A percentile compares a stretch with the other conserved stretches of the same genome.
Evolutionary conservation across 1,140 invertebrate genomes (phyloP).

Genomic region (Drosophila fuyamai): DNA sequence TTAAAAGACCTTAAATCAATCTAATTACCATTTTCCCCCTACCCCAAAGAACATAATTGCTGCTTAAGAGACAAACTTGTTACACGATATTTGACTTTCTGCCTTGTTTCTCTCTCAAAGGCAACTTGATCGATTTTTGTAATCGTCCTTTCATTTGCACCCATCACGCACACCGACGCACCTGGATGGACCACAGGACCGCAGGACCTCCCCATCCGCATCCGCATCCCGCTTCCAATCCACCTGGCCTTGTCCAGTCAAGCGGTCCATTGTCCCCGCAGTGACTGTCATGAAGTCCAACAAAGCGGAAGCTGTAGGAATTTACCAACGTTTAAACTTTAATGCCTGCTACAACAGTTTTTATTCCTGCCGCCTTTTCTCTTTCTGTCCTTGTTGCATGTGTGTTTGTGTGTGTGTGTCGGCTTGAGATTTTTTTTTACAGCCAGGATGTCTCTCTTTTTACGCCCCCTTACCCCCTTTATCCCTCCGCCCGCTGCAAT

Average conservation of each 20-base stretch:
- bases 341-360: slow-evolving; percentile 77
- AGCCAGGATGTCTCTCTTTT: slow-evolving; percentile 14
- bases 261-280: slow-evolving; percentile 56
- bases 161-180: slow-evolving; percentile 49
- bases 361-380: slow-evolving; percentile 36
- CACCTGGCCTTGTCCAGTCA: slow-evolving; percentile 45
- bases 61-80: slow-evolving; percentile 3
- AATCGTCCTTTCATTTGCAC: slow-evolving; percentile 55
- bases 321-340: slow-evolving; percentile 82
- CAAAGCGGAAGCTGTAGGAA: slow-evolving; percentile 81
- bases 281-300: slow-evolving; percentile 58
- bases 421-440: slow-evolving; percentile 60
- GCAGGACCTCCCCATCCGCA: background rate
- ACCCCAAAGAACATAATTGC: background rate
- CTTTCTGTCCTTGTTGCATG: slow-evolving; percentile 14
- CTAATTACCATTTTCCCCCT: background rate
- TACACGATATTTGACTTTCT: slow-evolving; percentile 20
- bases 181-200: slow-evolving; percentile 29
- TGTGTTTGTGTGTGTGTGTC: slow-evolving; percentile 15
- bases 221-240: too few species aligned
- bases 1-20: background rate
- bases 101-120: slow-evolving; percentile 1
- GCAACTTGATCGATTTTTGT: slow-evolving; percentile 62
- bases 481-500: slow-evolving; percentile 59
- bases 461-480: slow-evolving; percentile 24